Percentiles rank a stretch among this genome's conserved stretches.
phyloP scores from a whole-genome alignment of 2,797 vertebrate genomes.

The Clarias platycephalus region DNA sequence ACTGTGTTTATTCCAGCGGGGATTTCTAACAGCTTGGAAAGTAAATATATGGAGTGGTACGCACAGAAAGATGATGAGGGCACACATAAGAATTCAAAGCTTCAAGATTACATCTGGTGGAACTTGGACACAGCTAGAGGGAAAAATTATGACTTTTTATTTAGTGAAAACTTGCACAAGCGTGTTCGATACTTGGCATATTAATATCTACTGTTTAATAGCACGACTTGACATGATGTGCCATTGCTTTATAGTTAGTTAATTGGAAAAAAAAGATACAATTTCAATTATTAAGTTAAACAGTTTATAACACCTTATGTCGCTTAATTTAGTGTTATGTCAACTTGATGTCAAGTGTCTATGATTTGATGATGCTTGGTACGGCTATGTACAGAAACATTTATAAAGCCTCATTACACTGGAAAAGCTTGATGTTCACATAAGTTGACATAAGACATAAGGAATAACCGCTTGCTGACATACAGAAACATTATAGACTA shows the following conservation, averaged over 20 bases:
- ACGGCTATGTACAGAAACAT: background rate
- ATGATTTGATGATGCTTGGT: background rate
- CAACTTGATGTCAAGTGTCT: background rate
- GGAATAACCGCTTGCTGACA: background rate
- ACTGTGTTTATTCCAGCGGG: conserved; percentile 3
- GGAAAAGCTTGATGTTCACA: background rate
- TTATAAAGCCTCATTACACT: background rate
- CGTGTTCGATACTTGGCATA: background rate
- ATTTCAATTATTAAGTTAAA: background rate
- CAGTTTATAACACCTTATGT: background rate
- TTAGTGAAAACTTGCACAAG: background rate
- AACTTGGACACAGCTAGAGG: background rate
- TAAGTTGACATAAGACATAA: too few relatives aligned
- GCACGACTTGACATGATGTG: background rate
- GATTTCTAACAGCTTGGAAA: conserved; percentile 10
- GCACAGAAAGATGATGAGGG: background rate
- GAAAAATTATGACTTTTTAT: background rate
- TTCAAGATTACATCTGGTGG: background rate
- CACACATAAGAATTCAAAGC: background rate
- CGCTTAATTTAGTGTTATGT: background rate
- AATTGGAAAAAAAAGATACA: background rate
- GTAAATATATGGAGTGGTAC: conserved; percentile 23
- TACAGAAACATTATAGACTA: background rate
- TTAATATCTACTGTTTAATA: background rate
- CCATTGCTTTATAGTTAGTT: background rate